phyloP scores from a whole-genome alignment of 2,888 invertebrate genomes.

The Dryocosmus kuriphilus region DNA sequence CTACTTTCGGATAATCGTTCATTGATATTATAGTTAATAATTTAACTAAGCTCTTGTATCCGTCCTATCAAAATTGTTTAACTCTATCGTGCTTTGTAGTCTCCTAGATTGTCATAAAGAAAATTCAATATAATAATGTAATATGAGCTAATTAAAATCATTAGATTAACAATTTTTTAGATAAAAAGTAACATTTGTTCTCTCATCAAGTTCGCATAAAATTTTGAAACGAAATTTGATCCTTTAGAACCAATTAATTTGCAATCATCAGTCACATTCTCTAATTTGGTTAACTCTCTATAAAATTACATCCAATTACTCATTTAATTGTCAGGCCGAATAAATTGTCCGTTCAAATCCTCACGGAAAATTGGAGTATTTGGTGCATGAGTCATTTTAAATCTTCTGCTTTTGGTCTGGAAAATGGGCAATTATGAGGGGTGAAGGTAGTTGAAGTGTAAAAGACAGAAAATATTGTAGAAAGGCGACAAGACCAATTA shows the following conservation, averaged over 20 bases:
- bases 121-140: too few relatives aligned
- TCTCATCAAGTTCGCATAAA: too few relatives aligned
- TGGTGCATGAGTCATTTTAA: not conserved
- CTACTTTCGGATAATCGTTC: too few relatives aligned
- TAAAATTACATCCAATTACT: not conserved
- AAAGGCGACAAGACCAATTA: not conserved
- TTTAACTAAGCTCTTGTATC: too few relatives aligned
- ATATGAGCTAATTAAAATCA: too few relatives aligned
- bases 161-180: too few relatives aligned
- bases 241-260: not conserved
- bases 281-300: not conserved
- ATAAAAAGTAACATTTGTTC: too few relatives aligned
- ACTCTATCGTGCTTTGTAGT: too few relatives aligned
- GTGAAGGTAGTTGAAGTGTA: not conserved
- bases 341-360: not conserved
- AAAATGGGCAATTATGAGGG: not conserved
- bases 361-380: not conserved
- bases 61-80: too few relatives aligned
- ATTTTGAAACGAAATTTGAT: not conserved
- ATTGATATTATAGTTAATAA: too few relatives aligned
- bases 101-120: too few relatives aligned
- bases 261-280: not conserved
- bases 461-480: not conserved
- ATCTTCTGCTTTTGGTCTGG: not conserved
- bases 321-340: not conserved